phyloP scores from a whole-genome alignment of 2,888 invertebrate species.

The Listrodromus nycthemerus region DNA sequence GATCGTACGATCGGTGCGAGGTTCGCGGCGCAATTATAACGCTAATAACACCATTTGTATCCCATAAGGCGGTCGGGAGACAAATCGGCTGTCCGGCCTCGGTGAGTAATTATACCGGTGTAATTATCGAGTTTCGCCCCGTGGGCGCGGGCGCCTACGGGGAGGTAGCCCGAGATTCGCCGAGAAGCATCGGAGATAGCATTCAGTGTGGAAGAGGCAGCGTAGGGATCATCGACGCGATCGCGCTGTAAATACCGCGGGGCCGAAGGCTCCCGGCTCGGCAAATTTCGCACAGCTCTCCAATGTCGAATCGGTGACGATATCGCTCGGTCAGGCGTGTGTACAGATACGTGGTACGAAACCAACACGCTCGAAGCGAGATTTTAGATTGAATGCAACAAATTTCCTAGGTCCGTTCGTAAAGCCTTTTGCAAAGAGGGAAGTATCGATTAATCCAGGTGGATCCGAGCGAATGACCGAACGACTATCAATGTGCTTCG shows the following conservation, averaged over 20 bases:
- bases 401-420: conserved; percentile 34
- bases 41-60: conserved; percentile 77
- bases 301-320: background rate
- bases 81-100: conserved; percentile 72
- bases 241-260: conserved; percentile 1
- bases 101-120: conserved; percentile 74
- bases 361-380: conserved; percentile 50
- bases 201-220: background rate
- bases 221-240: conserved; percentile 9
- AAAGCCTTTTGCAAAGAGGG: conserved; percentile 1
- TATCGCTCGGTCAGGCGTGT: background rate
- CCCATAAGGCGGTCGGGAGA: conserved; percentile 71
- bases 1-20: conserved; percentile 49
- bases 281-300: conserved; percentile 7
- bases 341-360: conserved; percentile 48
- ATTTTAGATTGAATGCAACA: conserved; percentile 69
- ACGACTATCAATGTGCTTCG: conserved; percentile 59
- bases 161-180: conserved; percentile 51
- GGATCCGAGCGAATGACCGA: conserved; percentile 38
- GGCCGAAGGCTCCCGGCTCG: background rate
- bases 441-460: conserved; percentile 36
- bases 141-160: conserved; percentile 52
- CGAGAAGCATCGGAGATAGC: conserved; percentile 21
- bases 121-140: conserved; percentile 73
- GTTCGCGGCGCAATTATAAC: conserved; percentile 72